Percentiles rank a stretch among this genome's conserved stretches.
Evolutionary conservation across 2,113 vertebrate species (phyloP).

Genomic region (Hippocampus abdominalis): DNA sequence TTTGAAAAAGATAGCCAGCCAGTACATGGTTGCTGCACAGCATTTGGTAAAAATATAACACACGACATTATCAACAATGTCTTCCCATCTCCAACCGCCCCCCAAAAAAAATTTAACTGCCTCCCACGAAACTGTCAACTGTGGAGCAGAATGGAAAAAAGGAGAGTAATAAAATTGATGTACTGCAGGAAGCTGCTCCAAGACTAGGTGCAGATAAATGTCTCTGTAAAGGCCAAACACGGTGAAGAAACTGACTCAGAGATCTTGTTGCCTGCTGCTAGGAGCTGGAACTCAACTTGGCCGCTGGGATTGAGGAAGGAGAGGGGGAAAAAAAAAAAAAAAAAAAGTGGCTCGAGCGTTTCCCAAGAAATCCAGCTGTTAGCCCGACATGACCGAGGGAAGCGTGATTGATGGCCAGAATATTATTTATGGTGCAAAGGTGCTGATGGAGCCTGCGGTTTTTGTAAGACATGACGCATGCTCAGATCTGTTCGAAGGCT

Average conservation of each 20-base stretch:
- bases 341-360: background rate
- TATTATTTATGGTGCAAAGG: constrained; percentile 23
- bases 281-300: background rate
- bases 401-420: constrained; percentile 7
- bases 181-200: constrained; percentile 58
- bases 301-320: too few species aligned
- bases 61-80: constrained; percentile 19
- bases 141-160: constrained; percentile 46
- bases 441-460: constrained; percentile 8
- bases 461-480: constrained; percentile 2
- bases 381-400: constrained; percentile 14
- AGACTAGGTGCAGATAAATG: constrained; percentile 57
- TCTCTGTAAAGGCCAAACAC: constrained; percentile 31
- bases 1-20: too few species aligned
- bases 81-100: constrained; percentile 37
- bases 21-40: too few species aligned
- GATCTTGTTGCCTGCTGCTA: background rate
- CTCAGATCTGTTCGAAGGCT: constrained; percentile 10
- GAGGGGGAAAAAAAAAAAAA: too few species aligned
- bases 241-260: constrained; percentile 26
- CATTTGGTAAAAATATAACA: background rate
- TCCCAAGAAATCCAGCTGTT: constrained; percentile 28
- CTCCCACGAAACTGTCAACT: constrained; percentile 22
- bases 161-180: constrained; percentile 53
- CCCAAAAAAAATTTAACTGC: constrained; percentile 38